These are phyloP conservation scores for Staurois parvus DNA, from an alignment of 2,797 vertebrate genomes.

Conservation along the genomic window DNA sequence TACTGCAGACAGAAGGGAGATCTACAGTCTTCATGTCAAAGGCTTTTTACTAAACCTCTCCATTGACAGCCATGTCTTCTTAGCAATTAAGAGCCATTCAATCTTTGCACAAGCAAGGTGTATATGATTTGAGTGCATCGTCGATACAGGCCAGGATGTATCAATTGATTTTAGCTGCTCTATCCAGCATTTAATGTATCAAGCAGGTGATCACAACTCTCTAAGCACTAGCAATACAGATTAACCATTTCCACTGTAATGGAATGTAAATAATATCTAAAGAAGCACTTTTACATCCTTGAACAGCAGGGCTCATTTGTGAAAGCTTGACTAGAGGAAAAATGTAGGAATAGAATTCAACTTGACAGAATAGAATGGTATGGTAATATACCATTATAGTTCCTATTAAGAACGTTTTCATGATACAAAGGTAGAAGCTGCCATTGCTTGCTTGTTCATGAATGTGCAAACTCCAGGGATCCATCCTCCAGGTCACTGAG, in stretches of 20 bases:
- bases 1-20: background rate
- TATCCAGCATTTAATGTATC: background rate
- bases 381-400: background rate
- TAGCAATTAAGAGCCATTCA: slow-evolving; percentile 24
- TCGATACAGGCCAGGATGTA: slow-evolving; percentile 17
- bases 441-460: no score
- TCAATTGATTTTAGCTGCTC: slow-evolving; percentile 26
- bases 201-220: background rate
- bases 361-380: background rate
- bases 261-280: background rate
- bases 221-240: background rate
- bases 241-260: background rate
- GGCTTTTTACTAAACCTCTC: background rate
- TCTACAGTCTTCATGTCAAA: slow-evolving; percentile 11
- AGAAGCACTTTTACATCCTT: background rate
- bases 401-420: no score
- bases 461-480: no score
- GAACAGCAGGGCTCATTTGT: no score
- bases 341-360: no score
- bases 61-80: slow-evolving; percentile 16
- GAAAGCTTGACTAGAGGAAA: no score
- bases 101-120: slow-evolving; percentile 11
- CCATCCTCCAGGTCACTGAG: no score
- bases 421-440: no score
- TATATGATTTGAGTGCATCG: slow-evolving; percentile 32